Conservation (phyloP, 2,888 invertebrate genomes). For the Drosophila atroscutellata region DNA sequence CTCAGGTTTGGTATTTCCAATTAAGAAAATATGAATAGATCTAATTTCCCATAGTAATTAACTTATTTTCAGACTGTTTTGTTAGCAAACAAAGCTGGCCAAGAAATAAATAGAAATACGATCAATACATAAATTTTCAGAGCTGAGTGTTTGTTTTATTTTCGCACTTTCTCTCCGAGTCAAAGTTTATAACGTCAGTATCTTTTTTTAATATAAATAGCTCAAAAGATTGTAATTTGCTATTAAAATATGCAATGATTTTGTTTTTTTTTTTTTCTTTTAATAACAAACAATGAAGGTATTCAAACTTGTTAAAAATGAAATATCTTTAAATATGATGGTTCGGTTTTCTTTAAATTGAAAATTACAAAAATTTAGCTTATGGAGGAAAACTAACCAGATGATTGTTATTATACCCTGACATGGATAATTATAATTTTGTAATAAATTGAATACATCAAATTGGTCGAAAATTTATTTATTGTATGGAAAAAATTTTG, state of each 20-base stretch:
- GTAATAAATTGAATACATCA: not conserved
- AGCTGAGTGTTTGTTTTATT: not conserved
- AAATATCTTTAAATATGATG: not conserved
- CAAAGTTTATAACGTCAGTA: not conserved
- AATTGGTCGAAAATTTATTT: not conserved
- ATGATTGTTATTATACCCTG: not conserved
- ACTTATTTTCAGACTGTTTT: not conserved
- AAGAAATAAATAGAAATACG: not conserved
- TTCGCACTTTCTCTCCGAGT: not conserved
- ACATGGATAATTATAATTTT: not conserved
- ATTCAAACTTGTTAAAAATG: not conserved
- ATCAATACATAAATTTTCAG: not conserved
- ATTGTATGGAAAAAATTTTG: not conserved
- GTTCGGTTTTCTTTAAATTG: not conserved
- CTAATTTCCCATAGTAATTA: not conserved
- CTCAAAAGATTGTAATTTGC: not conserved
- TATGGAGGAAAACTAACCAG: not conserved
- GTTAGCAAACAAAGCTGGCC: slow-evolving; percentile 4
- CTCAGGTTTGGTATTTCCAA: not conserved
- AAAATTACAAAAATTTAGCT: not conserved
- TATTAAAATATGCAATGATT: slow-evolving; percentile 3
- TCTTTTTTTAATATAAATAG: not conserved
- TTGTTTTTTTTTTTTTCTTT: not conserved
- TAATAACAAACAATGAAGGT: not conserved
- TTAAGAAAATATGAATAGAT: not conserved